Conservation (phyloP, 2,113 vertebrate genomes). For the Turnix velox region DNA sequence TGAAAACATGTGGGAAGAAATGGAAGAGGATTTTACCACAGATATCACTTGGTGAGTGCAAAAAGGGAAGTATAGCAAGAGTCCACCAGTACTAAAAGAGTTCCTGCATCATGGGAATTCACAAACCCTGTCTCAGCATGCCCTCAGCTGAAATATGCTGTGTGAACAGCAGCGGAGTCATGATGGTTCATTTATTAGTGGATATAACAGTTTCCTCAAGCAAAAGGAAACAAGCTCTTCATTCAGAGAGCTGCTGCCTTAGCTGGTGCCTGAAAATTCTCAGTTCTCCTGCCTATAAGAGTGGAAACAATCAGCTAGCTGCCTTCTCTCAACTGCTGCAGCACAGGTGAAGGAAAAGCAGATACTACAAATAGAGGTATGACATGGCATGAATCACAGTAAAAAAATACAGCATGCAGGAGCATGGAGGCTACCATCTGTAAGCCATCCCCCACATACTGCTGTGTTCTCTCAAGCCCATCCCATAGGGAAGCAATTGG, state of each 20-base stretch:
- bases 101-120: accelerated
- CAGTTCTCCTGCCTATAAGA: no score
- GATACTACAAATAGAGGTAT: no score
- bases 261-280: no score
- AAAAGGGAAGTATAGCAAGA: not conserved
- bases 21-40: not conserved
- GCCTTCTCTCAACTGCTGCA: no score
- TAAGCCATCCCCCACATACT: not conserved
- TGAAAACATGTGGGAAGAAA: not conserved
- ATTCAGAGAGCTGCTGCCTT: no score
- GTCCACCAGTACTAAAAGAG: not conserved
- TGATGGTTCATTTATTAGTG: not conserved
- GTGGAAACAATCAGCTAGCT: no score
- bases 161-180: not conserved
- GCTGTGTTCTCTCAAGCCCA: not conserved
- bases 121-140: not conserved
- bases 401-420: no score
- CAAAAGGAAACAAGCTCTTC: not conserved
- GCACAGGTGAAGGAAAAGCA: no score
- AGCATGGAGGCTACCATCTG: not conserved
- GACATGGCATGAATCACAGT: no score
- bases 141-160: not conserved
- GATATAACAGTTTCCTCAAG: not conserved
- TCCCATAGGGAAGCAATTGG: not conserved
- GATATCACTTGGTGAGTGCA: not conserved